phyloP scores from a whole-genome alignment of 2,797 vertebrate species.

The Microctenopoma lineatum region DNA sequence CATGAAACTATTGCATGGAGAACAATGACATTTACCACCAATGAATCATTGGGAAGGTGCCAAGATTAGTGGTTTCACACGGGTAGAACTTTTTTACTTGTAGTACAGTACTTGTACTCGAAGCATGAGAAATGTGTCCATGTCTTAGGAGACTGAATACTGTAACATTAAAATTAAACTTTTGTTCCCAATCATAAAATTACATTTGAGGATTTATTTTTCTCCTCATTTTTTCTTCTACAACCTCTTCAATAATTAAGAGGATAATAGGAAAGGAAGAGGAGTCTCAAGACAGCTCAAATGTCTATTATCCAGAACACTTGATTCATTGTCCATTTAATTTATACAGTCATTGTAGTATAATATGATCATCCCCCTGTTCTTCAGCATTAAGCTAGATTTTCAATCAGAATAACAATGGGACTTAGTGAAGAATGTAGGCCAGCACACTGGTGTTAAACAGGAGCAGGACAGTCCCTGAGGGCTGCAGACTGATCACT shows the following conservation, averaged over 20 bases:
- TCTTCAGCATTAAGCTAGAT: conserved; percentile 42
- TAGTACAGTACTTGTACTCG: not conserved
- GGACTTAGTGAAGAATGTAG: conserved; percentile 72
- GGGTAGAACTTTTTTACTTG: not conserved
- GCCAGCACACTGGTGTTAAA: conserved; percentile 74
- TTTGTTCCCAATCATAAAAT: not conserved
- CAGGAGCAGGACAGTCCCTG: conserved; percentile 73
- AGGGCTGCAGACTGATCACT: conserved; percentile 67
- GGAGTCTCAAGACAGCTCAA: not conserved
- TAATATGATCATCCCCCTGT: conserved; percentile 17
- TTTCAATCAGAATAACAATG: conserved; percentile 59
- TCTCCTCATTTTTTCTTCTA: not conserved
- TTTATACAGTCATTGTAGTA: conserved; percentile 13
- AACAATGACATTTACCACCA: conserved; percentile 52
- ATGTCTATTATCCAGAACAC: not conserved
- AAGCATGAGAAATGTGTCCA: not conserved
- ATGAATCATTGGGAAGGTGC: conserved; percentile 25
- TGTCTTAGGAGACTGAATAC: not conserved
- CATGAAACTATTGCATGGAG: conserved; percentile 35
- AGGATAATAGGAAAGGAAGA: not conserved
- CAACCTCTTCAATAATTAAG: conserved; percentile 10
- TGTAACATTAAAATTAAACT: not conserved
- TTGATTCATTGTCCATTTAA: conserved; percentile 5
- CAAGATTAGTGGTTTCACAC: conserved; percentile 37
- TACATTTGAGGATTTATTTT: not conserved